Percentiles rank a stretch among this genome's conserved stretches.
These are phyloP conservation scores for Clarias gariepinus DNA, from an alignment of 2,113 vertebrate genomes.

Conservation along the genomic window DNA sequence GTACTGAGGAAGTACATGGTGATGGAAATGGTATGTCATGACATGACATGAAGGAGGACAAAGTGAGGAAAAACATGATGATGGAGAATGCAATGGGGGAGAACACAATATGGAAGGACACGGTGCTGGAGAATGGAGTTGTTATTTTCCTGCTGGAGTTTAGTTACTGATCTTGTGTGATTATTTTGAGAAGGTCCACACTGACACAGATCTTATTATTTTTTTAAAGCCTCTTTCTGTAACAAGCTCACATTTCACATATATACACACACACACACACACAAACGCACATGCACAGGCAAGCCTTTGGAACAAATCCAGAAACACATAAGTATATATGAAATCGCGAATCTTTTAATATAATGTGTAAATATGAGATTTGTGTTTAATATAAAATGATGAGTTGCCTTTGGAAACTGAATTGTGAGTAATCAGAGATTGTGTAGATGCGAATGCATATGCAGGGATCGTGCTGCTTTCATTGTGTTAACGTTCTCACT, in stretches of 20 bases:
- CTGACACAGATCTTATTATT: conserved; percentile 7
- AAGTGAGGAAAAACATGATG: background rate
- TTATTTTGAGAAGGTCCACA: conserved; percentile 8
- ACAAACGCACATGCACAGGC: background rate
- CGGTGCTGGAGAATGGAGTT: background rate
- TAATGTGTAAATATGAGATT: background rate
- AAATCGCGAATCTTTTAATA: conserved; percentile 25
- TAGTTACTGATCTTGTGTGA: background rate
- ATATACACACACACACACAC: conserved; percentile 12
- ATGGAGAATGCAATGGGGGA: background rate
- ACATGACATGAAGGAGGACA: background rate
- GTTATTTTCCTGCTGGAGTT: background rate
- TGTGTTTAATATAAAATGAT: background rate
- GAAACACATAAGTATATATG: background rate
- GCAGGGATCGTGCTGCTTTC: conserved; percentile 3
- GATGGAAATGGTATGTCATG: background rate
- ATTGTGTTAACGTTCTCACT: conserved; percentile 33
- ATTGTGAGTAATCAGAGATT: background rate
- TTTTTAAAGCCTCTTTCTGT: background rate
- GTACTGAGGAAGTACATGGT: background rate
- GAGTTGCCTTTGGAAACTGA: conserved; percentile 11
- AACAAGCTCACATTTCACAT: conserved; percentile 1
- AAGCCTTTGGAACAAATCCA: conserved; percentile 13
- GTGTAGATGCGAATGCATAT: background rate
- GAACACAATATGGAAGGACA: background rate